phyloP scores from a whole-genome alignment of 2,113 vertebrate genomes.

The Cinclus mexicanus region DNA sequence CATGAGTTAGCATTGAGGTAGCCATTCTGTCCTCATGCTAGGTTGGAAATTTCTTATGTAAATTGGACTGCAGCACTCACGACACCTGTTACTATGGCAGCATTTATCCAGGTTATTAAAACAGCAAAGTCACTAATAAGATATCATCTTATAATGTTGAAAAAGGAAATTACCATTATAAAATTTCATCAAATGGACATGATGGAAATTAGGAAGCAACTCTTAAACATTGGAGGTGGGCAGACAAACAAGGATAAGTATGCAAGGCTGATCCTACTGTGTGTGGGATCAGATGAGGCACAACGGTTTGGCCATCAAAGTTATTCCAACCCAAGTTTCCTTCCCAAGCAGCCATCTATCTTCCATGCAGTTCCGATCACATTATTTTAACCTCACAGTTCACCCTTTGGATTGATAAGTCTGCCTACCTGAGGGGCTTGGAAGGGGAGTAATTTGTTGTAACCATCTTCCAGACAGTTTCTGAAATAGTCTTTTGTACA shows the following conservation, averaged over 20 bases:
- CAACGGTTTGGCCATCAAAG: background rate
- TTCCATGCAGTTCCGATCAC: background rate
- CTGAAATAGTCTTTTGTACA: constrained; percentile 25
- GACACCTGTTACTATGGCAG: constrained; percentile 8
- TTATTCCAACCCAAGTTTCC: background rate
- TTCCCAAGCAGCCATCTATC: background rate
- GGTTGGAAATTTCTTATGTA: background rate
- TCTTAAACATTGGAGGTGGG: background rate
- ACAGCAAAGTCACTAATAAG: background rate
- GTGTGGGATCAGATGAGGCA: background rate
- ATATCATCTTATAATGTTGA: background rate
- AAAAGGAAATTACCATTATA: constrained; percentile 1
- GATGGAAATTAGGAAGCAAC: constrained; percentile 2
- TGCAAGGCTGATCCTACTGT: background rate
- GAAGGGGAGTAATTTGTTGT: constrained; percentile 17
- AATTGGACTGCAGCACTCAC: background rate
- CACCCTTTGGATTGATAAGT: constrained; percentile 16
- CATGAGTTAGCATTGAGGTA: background rate
- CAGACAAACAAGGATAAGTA: background rate
- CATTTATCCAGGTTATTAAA: constrained; percentile 20
- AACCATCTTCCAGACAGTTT: constrained; percentile 28
- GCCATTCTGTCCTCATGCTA: background rate
- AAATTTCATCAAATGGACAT: background rate
- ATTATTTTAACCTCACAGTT: constrained; percentile 17
- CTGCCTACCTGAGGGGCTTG: constrained; percentile 7